Evolutionary conservation across 2,888 invertebrate species (phyloP).

Genomic region (Sphecodes monilicornis): DNA sequence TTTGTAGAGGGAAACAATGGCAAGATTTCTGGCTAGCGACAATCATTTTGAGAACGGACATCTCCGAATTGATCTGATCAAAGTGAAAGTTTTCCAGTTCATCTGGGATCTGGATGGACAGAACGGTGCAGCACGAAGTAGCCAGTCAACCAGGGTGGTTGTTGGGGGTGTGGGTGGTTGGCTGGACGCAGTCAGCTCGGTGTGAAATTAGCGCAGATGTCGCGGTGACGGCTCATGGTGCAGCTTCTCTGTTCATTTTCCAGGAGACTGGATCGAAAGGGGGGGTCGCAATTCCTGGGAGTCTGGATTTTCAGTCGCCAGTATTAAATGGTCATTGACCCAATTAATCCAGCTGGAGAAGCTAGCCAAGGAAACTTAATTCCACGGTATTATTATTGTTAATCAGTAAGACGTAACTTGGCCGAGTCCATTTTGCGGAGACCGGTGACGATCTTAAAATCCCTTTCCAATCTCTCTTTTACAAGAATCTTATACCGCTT

Average conservation of each 20-base stretch:
- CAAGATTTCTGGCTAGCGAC: background rate
- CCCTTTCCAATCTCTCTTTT: conserved; percentile 20
- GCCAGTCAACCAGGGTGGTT: conserved; percentile 72
- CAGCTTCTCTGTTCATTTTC: conserved; percentile 83
- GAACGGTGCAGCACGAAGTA: conserved; percentile 62
- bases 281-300: conserved; percentile 74
- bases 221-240: conserved; percentile 81
- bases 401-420: conserved; percentile 57
- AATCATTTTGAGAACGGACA: conserved; percentile 50
- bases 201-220: conserved; percentile 85
- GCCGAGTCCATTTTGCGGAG: background rate
- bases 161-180: conserved; percentile 63
- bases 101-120: conserved; percentile 61
- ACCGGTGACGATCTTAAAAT: background rate
- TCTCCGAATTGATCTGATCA: conserved; percentile 52
- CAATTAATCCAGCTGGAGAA: conserved; percentile 71
- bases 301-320: conserved; percentile 76
- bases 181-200: conserved; percentile 79
- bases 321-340: conserved; percentile 77
- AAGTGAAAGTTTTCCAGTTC: conserved; percentile 64
- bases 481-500: background rate
- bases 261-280: conserved; percentile 82
- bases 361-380: conserved; percentile 68
- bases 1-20: conserved; percentile 72
- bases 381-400: conserved; percentile 69